These are phyloP conservation scores for Tetanocera ferruginea DNA, from an alignment of 2,888 invertebrate species.

Conservation along the genomic window DNA sequence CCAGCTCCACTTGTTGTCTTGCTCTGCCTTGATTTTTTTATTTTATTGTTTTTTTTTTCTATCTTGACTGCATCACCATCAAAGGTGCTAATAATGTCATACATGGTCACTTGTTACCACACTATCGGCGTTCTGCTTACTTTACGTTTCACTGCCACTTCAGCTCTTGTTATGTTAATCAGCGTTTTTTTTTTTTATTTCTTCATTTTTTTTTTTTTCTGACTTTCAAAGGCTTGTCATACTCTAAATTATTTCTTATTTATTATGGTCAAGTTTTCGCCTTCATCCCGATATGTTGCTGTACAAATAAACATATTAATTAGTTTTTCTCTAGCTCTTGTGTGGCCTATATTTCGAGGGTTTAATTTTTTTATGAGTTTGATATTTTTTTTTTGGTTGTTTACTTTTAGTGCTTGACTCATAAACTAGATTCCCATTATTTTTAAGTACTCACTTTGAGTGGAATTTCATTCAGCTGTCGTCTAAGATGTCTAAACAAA, in stretches of 20 bases:
- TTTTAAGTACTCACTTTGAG: not conserved
- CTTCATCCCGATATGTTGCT: not conserved
- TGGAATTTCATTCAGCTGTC: not conserved
- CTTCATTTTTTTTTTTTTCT: too few species aligned
- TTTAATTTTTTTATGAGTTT: not conserved
- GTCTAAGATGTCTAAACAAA: too few species aligned
- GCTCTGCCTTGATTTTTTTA: not conserved
- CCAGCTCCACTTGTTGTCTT: not conserved
- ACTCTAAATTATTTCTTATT: too few species aligned
- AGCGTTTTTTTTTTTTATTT: too few species aligned
- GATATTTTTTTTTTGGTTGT: not conserved
- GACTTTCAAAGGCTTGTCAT: too few species aligned
- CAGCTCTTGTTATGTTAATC: constrained; percentile 18
- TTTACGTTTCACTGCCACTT: not conserved
- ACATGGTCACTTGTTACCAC: not conserved
- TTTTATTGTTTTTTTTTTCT: not conserved
- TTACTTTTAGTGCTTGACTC: not conserved
- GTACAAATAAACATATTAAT: constrained; percentile 36
- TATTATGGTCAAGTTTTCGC: too few species aligned
- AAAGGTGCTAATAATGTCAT: constrained; percentile 20
- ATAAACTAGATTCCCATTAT: not conserved
- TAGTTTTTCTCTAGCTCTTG: constrained; percentile 27
- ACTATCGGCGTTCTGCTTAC: not conserved
- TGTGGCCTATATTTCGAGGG: constrained; percentile 22
- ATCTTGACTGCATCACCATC: not conserved